Percentiles rank a stretch among this genome's conserved stretches.
These are phyloP conservation scores for Trichonephila clavipes DNA, from an alignment of 1,140 invertebrate species.

Conservation along the genomic window DNA sequence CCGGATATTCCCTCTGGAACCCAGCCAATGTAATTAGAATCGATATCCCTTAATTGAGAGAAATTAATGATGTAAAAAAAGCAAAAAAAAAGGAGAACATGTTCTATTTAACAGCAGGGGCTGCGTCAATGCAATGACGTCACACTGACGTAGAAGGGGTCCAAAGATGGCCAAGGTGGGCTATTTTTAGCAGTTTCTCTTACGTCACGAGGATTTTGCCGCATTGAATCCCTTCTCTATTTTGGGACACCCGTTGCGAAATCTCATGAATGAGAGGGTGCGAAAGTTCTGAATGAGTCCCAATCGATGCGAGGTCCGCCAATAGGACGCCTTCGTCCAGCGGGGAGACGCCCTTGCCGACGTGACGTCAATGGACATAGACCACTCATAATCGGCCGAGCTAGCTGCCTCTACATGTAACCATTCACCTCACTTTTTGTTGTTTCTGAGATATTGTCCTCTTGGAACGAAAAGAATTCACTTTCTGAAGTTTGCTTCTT, in stretches of 20 bases:
- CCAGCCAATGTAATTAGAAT: neutral
- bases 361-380: conserved; percentile 53
- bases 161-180: conserved; percentile 32
- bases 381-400: too few relatives aligned
- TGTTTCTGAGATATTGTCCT: too few relatives aligned
- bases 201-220: conserved; percentile 57
- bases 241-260: conserved; percentile 32
- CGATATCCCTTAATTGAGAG: neutral
- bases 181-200: conserved; percentile 36
- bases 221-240: conserved; percentile 63
- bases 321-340: conserved; percentile 3
- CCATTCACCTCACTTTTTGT: too few relatives aligned
- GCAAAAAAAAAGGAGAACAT: too few relatives aligned
- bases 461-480: too few relatives aligned
- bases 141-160: conserved; percentile 54
- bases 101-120: neutral
- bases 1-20: neutral
- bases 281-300: conserved; percentile 50
- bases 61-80: neutral
- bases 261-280: conserved; percentile 61
- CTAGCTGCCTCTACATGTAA: too few relatives aligned
- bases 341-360: neutral
- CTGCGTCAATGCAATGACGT: conserved; percentile 42
- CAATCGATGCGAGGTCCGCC: conserved; percentile 29
- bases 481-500: too few relatives aligned